Conservation (phyloP, 1,140 invertebrate genomes). For the Ooceraea biroi region DNA sequence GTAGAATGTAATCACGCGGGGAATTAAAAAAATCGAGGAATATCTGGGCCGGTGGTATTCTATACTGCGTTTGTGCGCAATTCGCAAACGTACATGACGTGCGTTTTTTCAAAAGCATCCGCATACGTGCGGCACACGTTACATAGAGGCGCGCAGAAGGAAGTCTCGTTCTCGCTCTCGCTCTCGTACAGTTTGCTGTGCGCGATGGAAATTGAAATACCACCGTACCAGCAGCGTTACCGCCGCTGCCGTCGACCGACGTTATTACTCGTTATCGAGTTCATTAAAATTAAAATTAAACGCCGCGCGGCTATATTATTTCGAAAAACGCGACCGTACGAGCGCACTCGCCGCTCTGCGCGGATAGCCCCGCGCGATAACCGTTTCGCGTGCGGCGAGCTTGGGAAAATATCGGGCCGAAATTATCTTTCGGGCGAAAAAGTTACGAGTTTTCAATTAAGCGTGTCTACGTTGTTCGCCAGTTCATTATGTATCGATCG, state of each 20-base stretch:
- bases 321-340: constrained; percentile 39
- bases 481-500: constrained; percentile 65
- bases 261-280: constrained; percentile 55
- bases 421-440: constrained; percentile 57
- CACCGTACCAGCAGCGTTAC: background rate
- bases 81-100: background rate
- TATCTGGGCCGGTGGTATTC: background rate
- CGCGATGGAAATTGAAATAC: constrained; percentile 53
- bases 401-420: constrained; percentile 37
- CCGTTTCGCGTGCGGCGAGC: background rate
- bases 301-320: constrained; percentile 22
- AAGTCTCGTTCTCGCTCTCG: constrained; percentile 3
- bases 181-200: background rate
- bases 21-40: constrained; percentile 7
- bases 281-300: constrained; percentile 61
- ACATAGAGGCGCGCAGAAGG: background rate
- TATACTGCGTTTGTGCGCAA: background rate
- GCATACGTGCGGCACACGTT: background rate
- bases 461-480: constrained; percentile 62
- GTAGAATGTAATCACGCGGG: background rate
- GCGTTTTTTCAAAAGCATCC: background rate
- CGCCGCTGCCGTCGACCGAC: constrained; percentile 1
- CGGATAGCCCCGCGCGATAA: background rate
- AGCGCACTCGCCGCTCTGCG: constrained; percentile 7
- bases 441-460: constrained; percentile 64